Base-by-base conservation (phyloP, 2,797 vertebrate genomes). In the Uromys caudimaculatus region DNA sequence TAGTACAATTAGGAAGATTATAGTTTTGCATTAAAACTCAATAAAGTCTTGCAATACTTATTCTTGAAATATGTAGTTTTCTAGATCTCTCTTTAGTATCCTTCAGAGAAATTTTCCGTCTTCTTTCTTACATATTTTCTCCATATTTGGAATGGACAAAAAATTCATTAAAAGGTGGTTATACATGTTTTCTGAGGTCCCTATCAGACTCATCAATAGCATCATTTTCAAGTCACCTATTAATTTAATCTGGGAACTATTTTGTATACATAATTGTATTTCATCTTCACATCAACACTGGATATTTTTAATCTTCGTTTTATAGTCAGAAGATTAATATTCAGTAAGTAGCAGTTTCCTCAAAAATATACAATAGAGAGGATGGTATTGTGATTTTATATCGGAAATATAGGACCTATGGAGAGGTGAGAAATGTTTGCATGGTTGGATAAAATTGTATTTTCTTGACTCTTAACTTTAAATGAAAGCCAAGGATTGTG, bases 21-120 rank as follows among this genome's bases (percentile, higher is more conserved):
- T 52, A 86, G 19, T 71, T 96, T 86, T 89, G 24, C 54, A 38
- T 86, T 89, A 79, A 93, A 96, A 92, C 58, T 94, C 77, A 95
- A 60, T 78, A 82, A 90, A 91, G 23, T 8, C 16, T 94, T 77
- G 84, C 64, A 95, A 6, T 62, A 83, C 64, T 90, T 82, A 64
- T 76, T 94, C 6, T 88, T 93, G 60, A 93, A 47, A 71, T 73
- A 81, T 29, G 4, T 50, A 58, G 2, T 32, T 93, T 94, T 41
- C 69, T 32, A 21, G 79, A 35, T 9, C 50, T 38, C 1, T 47
- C 6, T 73, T 85, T 54, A 82, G 60, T 89, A 38, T 27, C 64
- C 21, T 87, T 84, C 41, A 75, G 41, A 87, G 75, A 84, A 82
- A 56, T 2, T 7, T 1, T 62, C 24, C 10, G 1, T 29, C 4